Evolutionary conservation across 2,888 invertebrate species (phyloP), one percentile per base, ranked within the genome.

Genomic region (Cephus rjabovi): DNA sequence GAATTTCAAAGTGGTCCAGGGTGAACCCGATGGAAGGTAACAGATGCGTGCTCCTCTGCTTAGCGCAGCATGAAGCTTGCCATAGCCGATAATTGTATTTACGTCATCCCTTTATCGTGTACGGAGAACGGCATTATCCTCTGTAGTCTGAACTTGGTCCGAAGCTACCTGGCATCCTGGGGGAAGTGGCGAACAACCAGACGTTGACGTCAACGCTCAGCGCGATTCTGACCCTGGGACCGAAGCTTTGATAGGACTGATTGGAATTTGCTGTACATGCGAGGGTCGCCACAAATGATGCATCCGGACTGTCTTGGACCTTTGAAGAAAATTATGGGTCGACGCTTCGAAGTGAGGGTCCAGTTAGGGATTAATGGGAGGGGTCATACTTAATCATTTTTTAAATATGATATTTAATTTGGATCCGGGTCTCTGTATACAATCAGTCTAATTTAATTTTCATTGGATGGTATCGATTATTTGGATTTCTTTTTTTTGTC

Each of bases 221-320:
- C 33, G 12, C 71, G 71, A 71, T 71, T 34, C 80, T 79, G 79
- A 78, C 76, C 80, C 74, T 77, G 81, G 79, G 80, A 78, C 79
- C 34, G 70, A 74, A 77, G 87, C 85, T 88, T 89, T 87, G 87
- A 87, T 89, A 88, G 88, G 89, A 84, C 84, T 88, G 88, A 89
- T 89, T 89, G 87, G 86, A 88, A 83, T 87, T 87, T 85, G 86
- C 84, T 79, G 80, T 81, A 81, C 76, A 79, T 76, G 81, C 83
- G 80, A 85, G 80, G 80, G 82, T 34, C 12, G 71, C 82, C 77
- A 78, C 86, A 86, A 87, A 86, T 87, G 86, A 83, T 81, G 84
- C 82, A 84, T 83, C 81, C 56, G 23, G 23, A 56, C 80, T 81
- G 82, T 85, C 85, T 81, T 83, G 80, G 79, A 81, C 75, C 75